Evolutionary conservation across 1,140 invertebrate species (phyloP).

Genomic region (Harpegnathos saltator): DNA sequence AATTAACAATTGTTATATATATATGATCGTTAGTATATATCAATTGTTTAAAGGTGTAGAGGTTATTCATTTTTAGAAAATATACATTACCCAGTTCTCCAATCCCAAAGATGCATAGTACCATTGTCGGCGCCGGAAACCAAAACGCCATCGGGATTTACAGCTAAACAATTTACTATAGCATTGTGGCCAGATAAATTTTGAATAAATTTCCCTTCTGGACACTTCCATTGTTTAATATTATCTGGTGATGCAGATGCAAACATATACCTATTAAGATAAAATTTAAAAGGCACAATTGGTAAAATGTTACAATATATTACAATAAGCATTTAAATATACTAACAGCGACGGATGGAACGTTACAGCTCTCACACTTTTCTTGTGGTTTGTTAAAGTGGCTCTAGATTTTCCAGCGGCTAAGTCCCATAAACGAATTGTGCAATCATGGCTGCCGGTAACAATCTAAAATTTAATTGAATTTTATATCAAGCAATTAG

Average conservation of each 20-base stretch:
- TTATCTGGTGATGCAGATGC: slow-evolving; percentile 99
- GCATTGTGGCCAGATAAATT: slow-evolving; percentile 99
- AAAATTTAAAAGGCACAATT: neutral
- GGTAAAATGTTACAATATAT: neutral
- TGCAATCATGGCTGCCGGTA: slow-evolving; percentile 94
- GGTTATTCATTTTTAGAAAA: neutral
- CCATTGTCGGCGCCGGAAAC: slow-evolving; percentile 99
- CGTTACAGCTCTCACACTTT: slow-evolving; percentile 96
- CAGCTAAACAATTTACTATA: slow-evolving; percentile 98
- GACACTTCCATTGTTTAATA: slow-evolving; percentile 99
- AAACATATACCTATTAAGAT: slow-evolving; percentile 93
- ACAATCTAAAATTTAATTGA: slow-evolving; percentile 86
- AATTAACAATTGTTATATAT: slow-evolving; percentile 42
- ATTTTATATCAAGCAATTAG: neutral
- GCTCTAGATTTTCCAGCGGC: slow-evolving; percentile 97
- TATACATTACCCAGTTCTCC: slow-evolving; percentile 93
- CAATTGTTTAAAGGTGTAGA: neutral
- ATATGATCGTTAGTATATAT: slow-evolving; percentile 11
- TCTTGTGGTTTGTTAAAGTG: slow-evolving; percentile 99
- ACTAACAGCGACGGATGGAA: slow-evolving; percentile 95
- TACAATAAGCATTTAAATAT: slow-evolving; percentile 25
- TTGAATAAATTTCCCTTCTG: slow-evolving; percentile 99
- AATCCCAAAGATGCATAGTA: slow-evolving; percentile 99
- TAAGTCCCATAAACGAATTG: slow-evolving; percentile 98
- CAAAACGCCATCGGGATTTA: slow-evolving; percentile 97